A percentile compares a stretch with the other conserved stretches of the same genome.
Conservation (phyloP, 1,140 invertebrate genomes). For the Popillia japonica region DNA sequence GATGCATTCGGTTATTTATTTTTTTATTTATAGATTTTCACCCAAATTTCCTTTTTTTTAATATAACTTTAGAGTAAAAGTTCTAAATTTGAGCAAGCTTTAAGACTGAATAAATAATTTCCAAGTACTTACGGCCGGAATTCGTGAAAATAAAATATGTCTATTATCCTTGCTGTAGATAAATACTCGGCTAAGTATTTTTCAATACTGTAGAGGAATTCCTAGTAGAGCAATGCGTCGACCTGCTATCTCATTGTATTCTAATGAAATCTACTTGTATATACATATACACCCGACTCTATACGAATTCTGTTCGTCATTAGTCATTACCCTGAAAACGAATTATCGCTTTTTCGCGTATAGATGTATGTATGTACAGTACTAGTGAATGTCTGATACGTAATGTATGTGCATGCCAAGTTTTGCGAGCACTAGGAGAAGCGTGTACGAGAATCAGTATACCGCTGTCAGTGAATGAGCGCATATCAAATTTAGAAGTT, state of each 20-base stretch:
- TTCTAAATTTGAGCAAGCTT: too few species aligned
- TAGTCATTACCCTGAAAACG: neutral
- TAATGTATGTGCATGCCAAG: neutral
- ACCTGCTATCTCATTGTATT: constrained; percentile 7
- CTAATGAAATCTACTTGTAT: constrained; percentile 1
- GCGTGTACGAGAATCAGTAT: neutral
- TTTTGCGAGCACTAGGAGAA: neutral
- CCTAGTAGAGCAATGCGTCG: neutral
- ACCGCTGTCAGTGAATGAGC: neutral
- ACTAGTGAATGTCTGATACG: neutral
- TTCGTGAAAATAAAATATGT: neutral
- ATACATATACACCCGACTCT: neutral
- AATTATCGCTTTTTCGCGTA: constrained; percentile 1
- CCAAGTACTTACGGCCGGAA: neutral
- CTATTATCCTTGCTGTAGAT: neutral
- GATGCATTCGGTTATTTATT: too few species aligned
- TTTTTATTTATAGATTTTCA: too few species aligned
- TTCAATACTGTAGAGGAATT: neutral
- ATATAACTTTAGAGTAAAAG: too few species aligned
- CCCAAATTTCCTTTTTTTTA: too few species aligned
- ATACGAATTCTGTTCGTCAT: neutral
- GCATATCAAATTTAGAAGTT: neutral
- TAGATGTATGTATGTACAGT: neutral
- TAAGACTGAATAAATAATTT: too few species aligned
- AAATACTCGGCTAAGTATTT: neutral